Conservation (phyloP, 2,113 vertebrate species). For the Dermatemys mawii region DNA sequence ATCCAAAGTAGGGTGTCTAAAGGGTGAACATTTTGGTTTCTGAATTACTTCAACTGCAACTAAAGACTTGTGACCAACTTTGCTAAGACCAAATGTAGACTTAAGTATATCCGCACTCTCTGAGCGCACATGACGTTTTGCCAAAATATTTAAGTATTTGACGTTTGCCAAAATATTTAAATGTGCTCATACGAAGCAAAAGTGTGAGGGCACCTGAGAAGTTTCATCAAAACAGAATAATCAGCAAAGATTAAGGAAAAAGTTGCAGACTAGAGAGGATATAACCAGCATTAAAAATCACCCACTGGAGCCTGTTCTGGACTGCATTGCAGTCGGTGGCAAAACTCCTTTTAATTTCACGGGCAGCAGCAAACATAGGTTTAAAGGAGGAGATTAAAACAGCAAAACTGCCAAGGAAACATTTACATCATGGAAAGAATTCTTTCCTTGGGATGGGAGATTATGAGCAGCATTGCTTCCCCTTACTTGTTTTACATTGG, state of each 20-base stretch:
- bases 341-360: background rate
- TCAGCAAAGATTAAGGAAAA: background rate
- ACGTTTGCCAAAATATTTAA: background rate
- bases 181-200: background rate
- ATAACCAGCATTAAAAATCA: background rate
- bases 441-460: accelerated
- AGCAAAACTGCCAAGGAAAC: background rate
- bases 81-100: no score
- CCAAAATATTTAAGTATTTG: no score
- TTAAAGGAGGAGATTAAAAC: background rate
- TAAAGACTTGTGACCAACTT: no score
- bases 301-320: accelerated
- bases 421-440: background rate
- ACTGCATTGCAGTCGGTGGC: background rate
- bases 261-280: background rate
- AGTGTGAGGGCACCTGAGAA: background rate
- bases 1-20: no score
- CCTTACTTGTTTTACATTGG: background rate
- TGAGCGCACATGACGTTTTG: no score
- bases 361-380: accelerated
- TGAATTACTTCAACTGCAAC: no score
- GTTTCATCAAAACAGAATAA: background rate
- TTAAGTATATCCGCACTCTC: no score
- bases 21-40: no score
- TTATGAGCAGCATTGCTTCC: background rate